Evolutionary conservation across 2,888 invertebrate genomes (phyloP), one percentile per base, ranked within the genome.

Genomic region (Choreutis nemorana): DNA sequence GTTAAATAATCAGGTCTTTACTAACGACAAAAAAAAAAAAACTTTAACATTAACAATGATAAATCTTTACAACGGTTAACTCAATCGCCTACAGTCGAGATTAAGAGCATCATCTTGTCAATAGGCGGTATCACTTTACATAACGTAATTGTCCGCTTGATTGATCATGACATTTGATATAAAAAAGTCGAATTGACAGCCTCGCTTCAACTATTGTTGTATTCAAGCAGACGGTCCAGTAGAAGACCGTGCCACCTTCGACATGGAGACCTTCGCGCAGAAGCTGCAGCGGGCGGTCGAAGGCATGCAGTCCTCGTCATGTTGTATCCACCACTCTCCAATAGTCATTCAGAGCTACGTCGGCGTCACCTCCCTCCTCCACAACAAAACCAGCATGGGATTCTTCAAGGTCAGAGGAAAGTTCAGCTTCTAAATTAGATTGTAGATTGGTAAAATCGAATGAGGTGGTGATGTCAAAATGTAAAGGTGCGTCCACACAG

Each of bases 391-490:
- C 42, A 83, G 86, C 40, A 79, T 94, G 57, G 94, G 94, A 2
- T 94, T 91, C 72, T 92, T 91, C 67, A 90, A 91, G 73, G 90
- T 91, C 35, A 81, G 93, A 42, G 91, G 92, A 41, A 90, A 90
- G 60, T 86, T 93, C 53, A 91, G 92, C 60, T 91, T 90, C 58
- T 90, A 86, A 81, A 36, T 33, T 20, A 13, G 14, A 26, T n/a
- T 14, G 18, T 18, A 21, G 8, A n/a, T n/a, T n/a, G n/a, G n/a
- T n/a, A n/a, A n/a, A n/a, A n/a, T n/a, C n/a, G n/a, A n/a, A n/a
- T n/a, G n/a, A n/a, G n/a, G n/a, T n/a, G n/a, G n/a, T n/a, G n/a
- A n/a, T n/a, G n/a, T n/a, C n/a, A n/a, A n/a, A n/a, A n/a, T n/a
- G n/a, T n/a, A n/a, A n/a, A n/a, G n/a, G n/a, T n/a, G n/a, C n/a